Evolutionary conservation across 30 jellyfish, hydroid and myxozoan genomes (phyloP), one percentile per base, ranked within the genome.

Genomic region (Aurelia aurita): DNA sequence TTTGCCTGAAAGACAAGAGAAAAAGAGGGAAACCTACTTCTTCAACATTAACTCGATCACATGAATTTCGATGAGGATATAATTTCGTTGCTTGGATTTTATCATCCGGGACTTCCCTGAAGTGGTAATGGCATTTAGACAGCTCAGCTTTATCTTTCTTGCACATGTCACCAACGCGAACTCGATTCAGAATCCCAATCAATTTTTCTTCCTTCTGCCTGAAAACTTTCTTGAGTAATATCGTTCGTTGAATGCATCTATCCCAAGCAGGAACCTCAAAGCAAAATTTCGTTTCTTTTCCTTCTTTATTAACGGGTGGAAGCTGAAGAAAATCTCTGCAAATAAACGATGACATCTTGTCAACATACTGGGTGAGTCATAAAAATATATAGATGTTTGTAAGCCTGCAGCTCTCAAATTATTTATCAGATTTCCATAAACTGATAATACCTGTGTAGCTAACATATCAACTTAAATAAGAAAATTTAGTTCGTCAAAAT

Each of bases 251-350:
- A 13, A 88, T 49, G 27, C 80, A 74, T 15, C 83, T 18, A n/a
- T 69, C 55, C 97, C 97, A 88, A 35, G 92, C 88, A 2, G 77
- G 69, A 16, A 79, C 88, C 74, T 88, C 93, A 70, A 88, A 88
- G 75, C 95, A 90, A 64, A 89, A 89, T 18, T 64, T 22, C 35
- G 63, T 75, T 2, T 5, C 67, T 51, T 47, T 65, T 15, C 39
- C 28, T 10, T 19, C 16, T 32, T 46, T 64, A 7, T 73, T 46
- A 18, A 89, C 97, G 23, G 97, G 97, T 68, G 97, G 97, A 34
- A 89, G 91, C 91, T 89, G 97, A 3, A 89, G 87, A 57, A 89
- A 89, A 54, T 89, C 97, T 55, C 97, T 89, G 72, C 51, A 39
- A 39, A 39, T 2, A 39, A 9, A 39, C 16, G 9, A 39, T 0